Evolutionary conservation across 2,113 vertebrate species (phyloP), one percentile per base, ranked within the genome.

Genomic region (Strix uralensis): DNA sequence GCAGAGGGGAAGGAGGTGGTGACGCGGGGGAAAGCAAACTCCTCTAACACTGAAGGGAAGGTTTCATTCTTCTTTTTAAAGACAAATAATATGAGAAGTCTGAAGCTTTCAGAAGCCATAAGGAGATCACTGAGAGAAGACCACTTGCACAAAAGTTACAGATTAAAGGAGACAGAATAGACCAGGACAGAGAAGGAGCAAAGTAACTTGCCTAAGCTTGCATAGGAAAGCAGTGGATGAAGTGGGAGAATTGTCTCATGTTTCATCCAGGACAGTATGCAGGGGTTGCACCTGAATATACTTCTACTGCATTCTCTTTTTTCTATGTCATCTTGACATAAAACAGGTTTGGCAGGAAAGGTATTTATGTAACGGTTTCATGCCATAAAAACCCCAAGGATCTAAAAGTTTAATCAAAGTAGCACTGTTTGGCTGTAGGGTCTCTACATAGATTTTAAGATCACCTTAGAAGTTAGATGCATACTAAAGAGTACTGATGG

Each of bases 201-300:
- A 61, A 78, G 5, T 58, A 36, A 86, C 26, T 74, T 71, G 25
- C 34, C n/a, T 78, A 66, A 86, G 55, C 20, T 81, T 83, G 36
- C 0, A 1, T 55, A 78, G 42, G 20, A 88, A 78, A 91, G 55
- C 22, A 63, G 63, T 2, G 3, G 32, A 55, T 23, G 7, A 73
- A 78, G 55, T n/a, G 25, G 67, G 49, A 83, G 55, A 59, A 52
- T 9, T 34, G 9, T 44, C 58, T 90, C 25, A 20, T 4, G 1
- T 71, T 89, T 91, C 47, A 63, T 59, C 63, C 44, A 30, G 26
- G 25, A 66, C 4, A 1, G 74, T 46, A 42, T 8, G 51, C n/a
- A 91, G 47, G 8, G 22, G 23, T 84, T 91, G 72, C 89, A 74
- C 83, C 65, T 96, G 91, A 88, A 94, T 95, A 81, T 44, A 81